Base-by-base conservation (phyloP, 2,113 vertebrate genomes). In the Zapornia atra region DNA sequence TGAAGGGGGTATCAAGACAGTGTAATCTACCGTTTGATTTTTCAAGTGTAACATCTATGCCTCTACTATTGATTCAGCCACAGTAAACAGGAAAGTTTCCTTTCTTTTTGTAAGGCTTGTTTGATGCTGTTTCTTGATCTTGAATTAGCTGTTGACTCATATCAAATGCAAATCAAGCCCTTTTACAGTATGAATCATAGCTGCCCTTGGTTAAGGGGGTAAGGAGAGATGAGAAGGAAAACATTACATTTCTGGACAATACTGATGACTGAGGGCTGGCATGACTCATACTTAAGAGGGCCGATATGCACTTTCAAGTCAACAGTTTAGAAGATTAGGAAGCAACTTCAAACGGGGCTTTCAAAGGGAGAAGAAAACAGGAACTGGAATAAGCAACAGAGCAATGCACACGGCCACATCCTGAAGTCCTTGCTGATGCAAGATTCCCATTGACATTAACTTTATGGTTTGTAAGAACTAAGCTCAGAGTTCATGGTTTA, bases 241-340 rank as follows among this genome's bases (percentile, higher is more conserved):
- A 73, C 44, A 56, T 81, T 75, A 50, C 53, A 91, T 81, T 96
- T 96, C 87, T 92, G 91, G 95, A 92, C 87, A 95, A 69, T 82
- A 3, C 57, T 69, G 95, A 86, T 84, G 93, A 82, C 60, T 91
- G 94, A 97, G 91, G 93, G 91, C 73, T 95, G 56, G 17, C 16
- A 65, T 97, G 94, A 97, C 82, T 96, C 95, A 96, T 56, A 24
- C 77, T 84, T 28, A 38, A 90, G 81, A 96, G 61, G 61, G 64
- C 33, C 2, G 24, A 82, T 72, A 87, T 3, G 81, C 78, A 50
- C 94, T 97, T 95, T 75, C 94, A 87, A 94, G 78, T 90, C 86
- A 94, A 56, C 94, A 85, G 3, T 2, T 64, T 72, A 15, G n/a
- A 61, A 92, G 93, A 92, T 87, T 72, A 94, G 92, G 78, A 57